Base-by-base conservation (phyloP, 2,113 vertebrate species). In the Athene cunicularia region DNA sequence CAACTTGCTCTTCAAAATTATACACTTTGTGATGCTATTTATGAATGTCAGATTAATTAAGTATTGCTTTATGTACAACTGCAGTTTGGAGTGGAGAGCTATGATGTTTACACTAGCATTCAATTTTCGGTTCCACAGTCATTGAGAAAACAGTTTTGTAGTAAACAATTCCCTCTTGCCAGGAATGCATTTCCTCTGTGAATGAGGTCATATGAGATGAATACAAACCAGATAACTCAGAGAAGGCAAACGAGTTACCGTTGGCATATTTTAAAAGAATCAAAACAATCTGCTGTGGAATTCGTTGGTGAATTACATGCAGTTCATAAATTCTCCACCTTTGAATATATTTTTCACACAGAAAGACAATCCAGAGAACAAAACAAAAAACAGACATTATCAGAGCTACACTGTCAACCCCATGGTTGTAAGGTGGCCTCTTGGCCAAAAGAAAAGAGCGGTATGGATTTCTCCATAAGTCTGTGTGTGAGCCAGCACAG, bases 81-180 rank as follows among this genome's bases (percentile, higher is more conserved):
- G 68, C 91, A 72, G 35, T 56, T 82, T 74, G 86, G 83, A 93
- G 26, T 39, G 59, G 47, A 91, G 26, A 90, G 76, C 33, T 79
- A 21, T 1, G 37, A 67, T 56, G 75, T 95, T 95, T 95, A 91
- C 1, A 0, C 68, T 85, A 79, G 70, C 2, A 0, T 63, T 94
- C 89, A 37, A 22, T 30, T 92, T 89, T 73, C 85, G 89, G 80
- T 37, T 79, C 66, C 58, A 68, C 47, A 75, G 89, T 75, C 93
- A 91, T 12, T 85, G 84, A 89, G 94, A 95, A 96, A 97, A 96
- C 68, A 96, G 80, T 77, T 89, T 37, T 85, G 63, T 23, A 81
- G 89, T 87, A 94, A 96, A 96, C 89, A 93, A 68, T 87, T 75
- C 56, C 68, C 60, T 22, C 11, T 43, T 72, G 89, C 84, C 95